Percentiles rank a stretch among this genome's conserved stretches.
Evolutionary conservation across 2,113 vertebrate genomes (phyloP).

Genomic region (Ictalurus punctatus): DNA sequence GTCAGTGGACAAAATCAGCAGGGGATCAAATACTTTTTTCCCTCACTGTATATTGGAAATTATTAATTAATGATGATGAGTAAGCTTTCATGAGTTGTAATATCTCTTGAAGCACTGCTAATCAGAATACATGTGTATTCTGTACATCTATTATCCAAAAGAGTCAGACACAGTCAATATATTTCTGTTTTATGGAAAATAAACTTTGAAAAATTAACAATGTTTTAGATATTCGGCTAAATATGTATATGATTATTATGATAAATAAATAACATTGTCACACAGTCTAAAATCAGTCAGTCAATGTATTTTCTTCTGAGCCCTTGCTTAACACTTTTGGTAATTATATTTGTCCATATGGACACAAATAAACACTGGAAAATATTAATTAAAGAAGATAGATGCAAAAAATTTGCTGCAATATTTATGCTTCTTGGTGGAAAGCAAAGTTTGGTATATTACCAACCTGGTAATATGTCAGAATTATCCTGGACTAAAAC

Average conservation of each 20-base stretch:
- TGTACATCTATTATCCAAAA: neutral
- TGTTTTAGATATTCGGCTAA: neutral
- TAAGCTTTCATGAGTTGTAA: no score
- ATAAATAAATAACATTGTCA: neutral
- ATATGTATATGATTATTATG: neutral
- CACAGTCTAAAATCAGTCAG: neutral
- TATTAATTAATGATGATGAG: no score
- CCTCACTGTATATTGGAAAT: neutral
- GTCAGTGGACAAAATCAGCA: no score
- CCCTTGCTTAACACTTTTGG: neutral
- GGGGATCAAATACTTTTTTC: no score
- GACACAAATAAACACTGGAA: neutral
- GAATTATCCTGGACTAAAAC: neutral
- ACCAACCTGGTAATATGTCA: neutral
- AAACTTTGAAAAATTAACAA: neutral
- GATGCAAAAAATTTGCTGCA: neutral
- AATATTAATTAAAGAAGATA: neutral
- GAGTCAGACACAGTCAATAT: neutral
- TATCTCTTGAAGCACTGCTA: neutral
- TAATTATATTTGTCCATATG: neutral
- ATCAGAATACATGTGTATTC: neutral
- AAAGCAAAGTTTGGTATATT: neutral
- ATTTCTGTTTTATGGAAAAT: neutral
- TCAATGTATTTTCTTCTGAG: neutral
- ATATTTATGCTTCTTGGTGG: neutral